phyloP scores from a whole-genome alignment of 1,140 invertebrate genomes.

The Euborellia annulipes region DNA sequence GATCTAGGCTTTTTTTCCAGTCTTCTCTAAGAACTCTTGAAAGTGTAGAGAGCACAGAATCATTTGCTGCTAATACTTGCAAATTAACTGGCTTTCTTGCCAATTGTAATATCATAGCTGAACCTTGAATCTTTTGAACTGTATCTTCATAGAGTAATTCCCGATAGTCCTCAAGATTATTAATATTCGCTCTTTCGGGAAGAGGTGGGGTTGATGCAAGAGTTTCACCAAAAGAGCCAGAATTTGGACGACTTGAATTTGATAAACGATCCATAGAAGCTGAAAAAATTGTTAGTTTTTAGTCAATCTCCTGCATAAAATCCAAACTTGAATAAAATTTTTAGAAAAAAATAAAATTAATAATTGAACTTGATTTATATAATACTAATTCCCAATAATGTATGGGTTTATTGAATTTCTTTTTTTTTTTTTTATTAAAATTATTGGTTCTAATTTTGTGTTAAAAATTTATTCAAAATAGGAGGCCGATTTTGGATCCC shows the following conservation, averaged over 20 bases:
- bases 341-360: not conserved
- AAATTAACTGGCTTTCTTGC: constrained; percentile 88
- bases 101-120: constrained; percentile 78
- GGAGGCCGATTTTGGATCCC: too few relatives aligned
- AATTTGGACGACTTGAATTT: constrained; percentile 8
- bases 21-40: constrained; percentile 90
- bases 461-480: too few relatives aligned
- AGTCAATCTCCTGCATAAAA: not conserved
- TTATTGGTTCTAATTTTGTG: too few relatives aligned
- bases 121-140: constrained; percentile 81
- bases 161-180: constrained; percentile 83
- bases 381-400: not conserved
- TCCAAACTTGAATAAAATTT: not conserved
- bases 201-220: constrained; percentile 10
- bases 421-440: not conserved
- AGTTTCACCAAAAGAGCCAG: constrained; percentile 8
- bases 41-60: constrained; percentile 88
- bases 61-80: constrained; percentile 80
- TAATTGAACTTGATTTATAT: not conserved
- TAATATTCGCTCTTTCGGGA: constrained; percentile 45
- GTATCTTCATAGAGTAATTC: constrained; percentile 94
- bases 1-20: constrained; percentile 88
- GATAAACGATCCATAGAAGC: not conserved
- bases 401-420: not conserved
- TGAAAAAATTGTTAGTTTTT: not conserved